phyloP scores from a whole-genome alignment of 2,113 vertebrate species.

The Notarius lentiginosus region DNA sequence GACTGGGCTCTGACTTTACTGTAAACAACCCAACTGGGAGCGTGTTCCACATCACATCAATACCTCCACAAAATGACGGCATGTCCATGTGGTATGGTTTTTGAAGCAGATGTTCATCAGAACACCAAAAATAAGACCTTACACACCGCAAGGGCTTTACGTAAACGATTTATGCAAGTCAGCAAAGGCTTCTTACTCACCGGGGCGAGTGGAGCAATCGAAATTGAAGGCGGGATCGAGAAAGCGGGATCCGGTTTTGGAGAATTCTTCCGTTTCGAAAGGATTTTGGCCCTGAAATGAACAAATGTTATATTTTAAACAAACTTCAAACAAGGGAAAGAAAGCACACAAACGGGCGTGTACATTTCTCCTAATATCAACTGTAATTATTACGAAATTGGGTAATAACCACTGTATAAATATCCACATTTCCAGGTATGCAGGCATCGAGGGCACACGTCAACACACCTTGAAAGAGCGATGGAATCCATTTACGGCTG shows the following conservation, averaged over 20 bases:
- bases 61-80: neutral
- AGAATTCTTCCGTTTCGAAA: conserved; percentile 86
- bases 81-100: neutral
- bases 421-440: neutral
- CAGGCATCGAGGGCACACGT: neutral
- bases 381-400: neutral
- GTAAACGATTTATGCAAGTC: neutral
- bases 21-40: neutral
- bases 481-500: conserved; percentile 86
- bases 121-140: neutral
- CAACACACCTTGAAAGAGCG: conserved; percentile 86
- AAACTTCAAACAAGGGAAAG: neutral
- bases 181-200: conserved; percentile 66
- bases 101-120: neutral
- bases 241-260: conserved; percentile 78
- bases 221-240: conserved; percentile 85
- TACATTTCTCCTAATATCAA: too few relatives aligned
- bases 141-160: neutral
- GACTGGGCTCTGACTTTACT: neutral
- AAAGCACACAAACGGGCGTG: neutral
- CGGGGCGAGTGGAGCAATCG: conserved; percentile 83
- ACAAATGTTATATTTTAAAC: neutral
- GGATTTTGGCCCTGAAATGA: conserved; percentile 86
- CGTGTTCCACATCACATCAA: conserved; percentile 32
- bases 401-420: neutral